Base-by-base conservation (phyloP, 2,113 vertebrate genomes). In the Ranitomeya variabilis region DNA sequence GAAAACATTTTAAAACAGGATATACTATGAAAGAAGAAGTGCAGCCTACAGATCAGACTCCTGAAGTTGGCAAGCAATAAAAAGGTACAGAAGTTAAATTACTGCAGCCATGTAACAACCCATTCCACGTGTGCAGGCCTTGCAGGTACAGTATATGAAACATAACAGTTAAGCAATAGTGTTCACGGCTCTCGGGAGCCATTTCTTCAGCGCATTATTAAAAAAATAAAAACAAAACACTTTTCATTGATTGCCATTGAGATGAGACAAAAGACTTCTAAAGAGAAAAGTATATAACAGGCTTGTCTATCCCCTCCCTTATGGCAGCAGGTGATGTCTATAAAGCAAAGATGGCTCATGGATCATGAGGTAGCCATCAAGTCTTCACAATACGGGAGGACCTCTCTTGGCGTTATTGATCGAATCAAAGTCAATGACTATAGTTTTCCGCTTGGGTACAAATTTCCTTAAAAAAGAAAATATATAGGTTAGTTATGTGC, bases 391-490 rank as follows among this genome's bases (percentile, higher is more conserved):
- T 84, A 88, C 93, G 89, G 92, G 94, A 89, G 93, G 93, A 92
- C 86, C 93, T 64, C 89, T 91, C 91, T 89, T 92, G 90, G 77
- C 84, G 77, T 78, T 93, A 91, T 96, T 95, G 94, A 97, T 96
- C 90, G 95, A 96, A 93, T 97, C 95, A 93, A 97, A 97, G 94
- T 97, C 95, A 4, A 97, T 96, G 92, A 96, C 92, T 89, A 97
- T 95, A 94, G 94, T 94, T 90, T 89, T 96, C 92, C 91, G 91
- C 91, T 95, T 97, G 6, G 96, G 96, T 90, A 94, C 95, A 93
- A 97, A 97, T 92, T 97, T 95, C 90, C 96, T 97, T 92, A 93
- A 93, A 87, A 91, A 60, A 86, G 64, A 86, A 78, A 55, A 76
- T 86, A 86, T 92, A 71, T 62, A 83, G 80, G 87, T 88, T 88